A percentile compares a stretch with the other conserved stretches of the same genome.
Evolutionary conservation across 2,797 vertebrate species (phyloP).

Genomic region (Neoniphon sammara): DNA sequence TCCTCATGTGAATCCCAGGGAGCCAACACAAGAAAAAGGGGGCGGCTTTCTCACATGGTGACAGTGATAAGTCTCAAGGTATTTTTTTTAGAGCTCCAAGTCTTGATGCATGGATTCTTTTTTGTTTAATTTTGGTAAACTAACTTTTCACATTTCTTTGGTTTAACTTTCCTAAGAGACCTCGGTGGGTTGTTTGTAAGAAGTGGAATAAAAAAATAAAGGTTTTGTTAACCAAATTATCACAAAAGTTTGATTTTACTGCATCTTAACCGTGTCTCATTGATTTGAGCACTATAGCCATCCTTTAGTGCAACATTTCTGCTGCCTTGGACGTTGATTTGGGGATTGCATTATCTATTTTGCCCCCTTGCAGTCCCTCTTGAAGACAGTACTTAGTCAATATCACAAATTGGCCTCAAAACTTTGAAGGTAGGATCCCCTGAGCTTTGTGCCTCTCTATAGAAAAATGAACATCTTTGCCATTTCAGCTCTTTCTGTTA

Average conservation of each 20-base stretch:
- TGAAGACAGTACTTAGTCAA: slow-evolving; percentile 40
- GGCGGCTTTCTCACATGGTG: slow-evolving; percentile 79
- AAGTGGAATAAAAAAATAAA: slow-evolving; percentile 29
- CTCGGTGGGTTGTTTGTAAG: slow-evolving; percentile 32
- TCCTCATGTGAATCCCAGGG: slow-evolving; percentile 75
- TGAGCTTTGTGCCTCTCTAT: neutral
- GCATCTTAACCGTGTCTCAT: slow-evolving; percentile 31
- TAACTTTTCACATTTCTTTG: slow-evolving; percentile 27
- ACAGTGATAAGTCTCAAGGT: slow-evolving; percentile 84
- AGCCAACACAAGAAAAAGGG: slow-evolving; percentile 82
- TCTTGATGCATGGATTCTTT: slow-evolving; percentile 74
- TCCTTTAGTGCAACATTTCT: slow-evolving; percentile 46
- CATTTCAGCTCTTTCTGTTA: slow-evolving; percentile 12
- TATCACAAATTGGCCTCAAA: slow-evolving; percentile 50
- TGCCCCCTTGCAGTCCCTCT: slow-evolving; percentile 31
- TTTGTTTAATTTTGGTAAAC: slow-evolving; percentile 40
- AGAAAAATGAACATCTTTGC: slow-evolving; percentile 23
- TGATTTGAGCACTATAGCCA: slow-evolving; percentile 35
- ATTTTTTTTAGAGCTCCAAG: slow-evolving; percentile 72
- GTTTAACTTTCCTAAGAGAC: slow-evolving; percentile 4
- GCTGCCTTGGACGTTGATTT: slow-evolving; percentile 52
- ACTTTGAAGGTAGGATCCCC: slow-evolving; percentile 11
- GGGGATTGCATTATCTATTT: slow-evolving; percentile 54
- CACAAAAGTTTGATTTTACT: slow-evolving; percentile 46
- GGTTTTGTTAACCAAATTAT: slow-evolving; percentile 36